A percentile compares a stretch with the other conserved stretches of the same genome.
Conservation (phyloP, 2,113 vertebrate genomes). For the Nothobranchius furzeri region DNA sequence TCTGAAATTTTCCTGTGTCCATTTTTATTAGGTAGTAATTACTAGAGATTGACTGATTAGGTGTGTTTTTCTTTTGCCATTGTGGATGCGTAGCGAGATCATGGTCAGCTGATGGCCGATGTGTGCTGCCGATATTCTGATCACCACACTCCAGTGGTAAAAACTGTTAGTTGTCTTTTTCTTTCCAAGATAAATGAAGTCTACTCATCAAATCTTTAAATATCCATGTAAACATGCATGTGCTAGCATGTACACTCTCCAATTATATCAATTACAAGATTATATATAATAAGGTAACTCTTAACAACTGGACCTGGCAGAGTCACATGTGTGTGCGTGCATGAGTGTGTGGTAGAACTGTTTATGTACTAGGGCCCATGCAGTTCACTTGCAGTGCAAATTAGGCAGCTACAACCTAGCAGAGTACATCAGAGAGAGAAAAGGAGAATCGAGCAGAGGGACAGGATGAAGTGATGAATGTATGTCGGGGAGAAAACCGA, state of each 20-base stretch:
- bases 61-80: too few species aligned
- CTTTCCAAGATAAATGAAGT: slow-evolving; percentile 19
- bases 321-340: slow-evolving; percentile 53
- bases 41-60: too few species aligned
- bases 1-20: neutral
- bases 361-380: slow-evolving; percentile 57
- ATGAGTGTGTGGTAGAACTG: slow-evolving; percentile 28
- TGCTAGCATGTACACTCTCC: slow-evolving; percentile 34
- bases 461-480: slow-evolving; percentile 36
- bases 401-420: slow-evolving; percentile 69
- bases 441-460: slow-evolving; percentile 33
- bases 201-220: slow-evolving; percentile 33
- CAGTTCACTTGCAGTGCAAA: slow-evolving; percentile 70
- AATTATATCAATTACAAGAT: slow-evolving; percentile 67
- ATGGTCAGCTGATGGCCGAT: too few species aligned
- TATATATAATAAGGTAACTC: slow-evolving; percentile 64
- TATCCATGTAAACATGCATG: slow-evolving; percentile 28
- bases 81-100: too few species aligned
- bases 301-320: slow-evolving; percentile 52
- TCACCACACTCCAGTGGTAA: neutral
- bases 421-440: slow-evolving; percentile 60
- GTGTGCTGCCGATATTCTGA: too few species aligned
- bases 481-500: slow-evolving; percentile 34
- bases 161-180: slow-evolving; percentile 9
- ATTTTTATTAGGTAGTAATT: too few species aligned